Percentiles rank a stretch among this genome's conserved stretches.
These are phyloP conservation scores for Lamellibrachia satsuma DNA, from an alignment of 2,888 invertebrate genomes.

Conservation along the genomic window DNA sequence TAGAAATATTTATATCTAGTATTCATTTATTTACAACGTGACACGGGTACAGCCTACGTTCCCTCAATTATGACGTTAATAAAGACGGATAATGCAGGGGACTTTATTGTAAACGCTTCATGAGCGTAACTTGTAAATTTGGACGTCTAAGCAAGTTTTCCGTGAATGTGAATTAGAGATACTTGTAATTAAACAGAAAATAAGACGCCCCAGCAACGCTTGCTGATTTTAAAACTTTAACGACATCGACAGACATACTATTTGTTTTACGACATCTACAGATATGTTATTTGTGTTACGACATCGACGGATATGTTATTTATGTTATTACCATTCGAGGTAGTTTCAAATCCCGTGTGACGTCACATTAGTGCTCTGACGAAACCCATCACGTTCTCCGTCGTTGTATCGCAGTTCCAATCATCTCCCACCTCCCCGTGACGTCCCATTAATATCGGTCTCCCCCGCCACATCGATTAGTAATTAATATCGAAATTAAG, in stretches of 20 bases:
- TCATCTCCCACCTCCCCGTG: background rate
- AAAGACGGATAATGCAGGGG: background rate
- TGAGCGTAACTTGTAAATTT: background rate
- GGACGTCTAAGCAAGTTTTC: background rate
- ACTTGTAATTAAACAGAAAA: background rate
- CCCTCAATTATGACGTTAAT: background rate
- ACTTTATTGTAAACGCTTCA: background rate
- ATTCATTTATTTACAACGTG: background rate
- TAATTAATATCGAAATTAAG: slow-evolving; percentile 17
- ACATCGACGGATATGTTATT: background rate
- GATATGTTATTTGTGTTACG: background rate
- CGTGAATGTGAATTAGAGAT: background rate
- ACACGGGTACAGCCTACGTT: background rate
- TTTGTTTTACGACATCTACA: background rate
- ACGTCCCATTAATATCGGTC: background rate
- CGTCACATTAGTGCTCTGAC: background rate
- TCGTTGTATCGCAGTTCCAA: background rate
- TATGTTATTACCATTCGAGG: background rate
- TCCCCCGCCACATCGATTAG: background rate
- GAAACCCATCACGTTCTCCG: background rate
- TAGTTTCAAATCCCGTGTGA: background rate
- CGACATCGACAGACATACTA: background rate
- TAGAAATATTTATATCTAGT: background rate
- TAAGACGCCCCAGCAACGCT: background rate
- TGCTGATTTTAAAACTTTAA: background rate